These are phyloP conservation scores for Poecilia wingei DNA, from an alignment of 2,797 vertebrate species.

Conservation along the genomic window DNA sequence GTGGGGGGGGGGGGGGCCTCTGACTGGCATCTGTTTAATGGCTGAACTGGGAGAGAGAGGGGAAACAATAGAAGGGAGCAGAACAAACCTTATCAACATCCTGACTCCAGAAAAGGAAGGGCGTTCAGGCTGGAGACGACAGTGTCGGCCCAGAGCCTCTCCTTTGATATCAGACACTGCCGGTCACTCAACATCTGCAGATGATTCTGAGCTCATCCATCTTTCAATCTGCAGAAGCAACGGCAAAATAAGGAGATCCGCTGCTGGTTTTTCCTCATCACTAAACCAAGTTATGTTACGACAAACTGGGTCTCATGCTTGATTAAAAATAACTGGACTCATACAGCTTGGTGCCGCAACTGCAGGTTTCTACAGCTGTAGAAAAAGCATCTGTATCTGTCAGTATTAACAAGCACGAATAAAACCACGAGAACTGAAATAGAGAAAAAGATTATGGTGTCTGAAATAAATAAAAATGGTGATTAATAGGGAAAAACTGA, in stretches of 20 bases:
- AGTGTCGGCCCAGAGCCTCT: not conserved
- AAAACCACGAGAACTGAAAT: no score
- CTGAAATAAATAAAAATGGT: no score
- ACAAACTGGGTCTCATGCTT: not conserved
- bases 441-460: no score
- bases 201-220: not conserved
- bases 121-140: constrained; percentile 58
- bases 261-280: not conserved
- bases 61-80: constrained; percentile 74
- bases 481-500: no score
- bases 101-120: constrained; percentile 65
- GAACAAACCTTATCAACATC: constrained; percentile 67
- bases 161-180: not conserved
- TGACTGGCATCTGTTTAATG: constrained; percentile 25
- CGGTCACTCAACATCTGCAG: not conserved
- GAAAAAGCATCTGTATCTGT: no score
- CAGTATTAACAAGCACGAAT: no score
- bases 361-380: not conserved
- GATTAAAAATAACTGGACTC: not conserved
- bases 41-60: constrained; percentile 42
- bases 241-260: not conserved
- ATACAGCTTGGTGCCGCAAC: not conserved
- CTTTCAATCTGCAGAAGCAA: not conserved
- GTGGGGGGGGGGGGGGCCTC: not conserved
- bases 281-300: not conserved